Conservation (phyloP, 2,113 vertebrate genomes). For the Tychaedon coryphoeus region DNA sequence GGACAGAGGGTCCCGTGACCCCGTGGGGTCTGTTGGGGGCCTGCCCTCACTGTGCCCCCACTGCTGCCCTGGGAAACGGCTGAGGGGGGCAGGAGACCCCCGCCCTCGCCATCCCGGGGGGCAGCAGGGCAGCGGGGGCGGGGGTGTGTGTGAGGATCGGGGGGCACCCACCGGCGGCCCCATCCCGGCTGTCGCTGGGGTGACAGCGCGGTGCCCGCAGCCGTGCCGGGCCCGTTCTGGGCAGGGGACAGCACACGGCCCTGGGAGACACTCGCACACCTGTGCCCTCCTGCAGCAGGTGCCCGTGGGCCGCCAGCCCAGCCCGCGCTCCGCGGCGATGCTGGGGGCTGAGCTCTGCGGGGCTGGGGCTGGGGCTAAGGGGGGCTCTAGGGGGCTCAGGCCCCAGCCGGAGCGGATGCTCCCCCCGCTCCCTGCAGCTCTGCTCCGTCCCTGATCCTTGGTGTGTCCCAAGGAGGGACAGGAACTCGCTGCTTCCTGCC, state of each 20-base stretch:
- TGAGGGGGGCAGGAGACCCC: not conserved
- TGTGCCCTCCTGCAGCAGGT: not conserved
- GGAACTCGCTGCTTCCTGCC: constrained; percentile 52
- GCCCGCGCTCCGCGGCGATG: not conserved
- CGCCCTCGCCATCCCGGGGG: not conserved
- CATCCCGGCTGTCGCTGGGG: not conserved
- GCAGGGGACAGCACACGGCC: not conserved
- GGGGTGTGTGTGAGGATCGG: not conserved
- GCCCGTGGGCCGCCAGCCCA: not conserved
- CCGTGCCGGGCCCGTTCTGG: fast-evolving
- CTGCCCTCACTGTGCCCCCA: not conserved
- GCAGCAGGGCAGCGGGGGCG: not conserved
- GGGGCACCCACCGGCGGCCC: not conserved
- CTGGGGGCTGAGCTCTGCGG: not conserved
- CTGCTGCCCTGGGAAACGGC: not conserved
- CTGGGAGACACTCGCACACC: not conserved
- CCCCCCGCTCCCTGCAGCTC: not conserved
- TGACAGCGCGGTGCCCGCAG: not conserved
- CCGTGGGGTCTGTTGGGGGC: not conserved
- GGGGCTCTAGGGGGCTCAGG: not conserved
- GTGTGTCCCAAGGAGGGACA: constrained; percentile 36
- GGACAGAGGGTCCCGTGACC: not conserved
- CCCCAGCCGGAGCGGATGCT: not conserved
- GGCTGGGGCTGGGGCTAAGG: too few relatives aligned
- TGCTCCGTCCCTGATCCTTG: not conserved